Percentiles rank a stretch among this genome's conserved stretches.
Conservation (phyloP, 2,113 vertebrate genomes). For the Malurus elegans region DNA sequence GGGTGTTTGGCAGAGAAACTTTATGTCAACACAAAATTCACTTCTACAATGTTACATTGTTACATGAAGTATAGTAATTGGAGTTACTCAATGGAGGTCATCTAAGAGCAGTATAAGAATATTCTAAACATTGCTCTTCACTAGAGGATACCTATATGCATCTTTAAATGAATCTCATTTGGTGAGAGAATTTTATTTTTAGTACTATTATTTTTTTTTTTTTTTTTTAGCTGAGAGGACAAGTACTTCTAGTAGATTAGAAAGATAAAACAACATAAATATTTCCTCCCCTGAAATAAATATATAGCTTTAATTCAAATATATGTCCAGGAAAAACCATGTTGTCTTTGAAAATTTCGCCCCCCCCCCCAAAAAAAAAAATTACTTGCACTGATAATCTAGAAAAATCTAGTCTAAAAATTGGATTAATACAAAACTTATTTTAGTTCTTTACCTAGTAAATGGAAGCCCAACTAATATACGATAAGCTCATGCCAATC, state of each 20-base stretch:
- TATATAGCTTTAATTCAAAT: neutral
- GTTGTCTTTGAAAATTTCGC: neutral
- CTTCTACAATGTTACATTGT: neutral
- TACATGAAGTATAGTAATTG: neutral
- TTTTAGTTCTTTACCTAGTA: neutral
- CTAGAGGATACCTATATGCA: neutral
- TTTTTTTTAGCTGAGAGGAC: neutral
- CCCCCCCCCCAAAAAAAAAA: neutral
- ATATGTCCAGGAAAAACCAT: neutral
- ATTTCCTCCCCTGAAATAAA: neutral
- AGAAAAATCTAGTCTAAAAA: neutral
- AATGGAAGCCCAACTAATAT: neutral
- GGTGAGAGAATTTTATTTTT: neutral
- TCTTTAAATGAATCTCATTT: neutral
- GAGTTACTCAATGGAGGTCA: neutral
- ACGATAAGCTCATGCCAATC: neutral
- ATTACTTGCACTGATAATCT: neutral
- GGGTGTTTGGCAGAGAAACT: neutral
- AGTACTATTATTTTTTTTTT: neutral
- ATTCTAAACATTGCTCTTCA: neutral
- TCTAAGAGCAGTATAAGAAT: neutral
- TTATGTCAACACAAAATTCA: neutral
- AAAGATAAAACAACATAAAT: neutral
- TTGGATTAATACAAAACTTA: neutral
- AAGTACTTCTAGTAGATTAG: neutral